Evolutionary conservation across 2,888 invertebrate species (phyloP), one percentile per base, ranked within the genome.

Genomic region (Toxonevra muliebris): DNA sequence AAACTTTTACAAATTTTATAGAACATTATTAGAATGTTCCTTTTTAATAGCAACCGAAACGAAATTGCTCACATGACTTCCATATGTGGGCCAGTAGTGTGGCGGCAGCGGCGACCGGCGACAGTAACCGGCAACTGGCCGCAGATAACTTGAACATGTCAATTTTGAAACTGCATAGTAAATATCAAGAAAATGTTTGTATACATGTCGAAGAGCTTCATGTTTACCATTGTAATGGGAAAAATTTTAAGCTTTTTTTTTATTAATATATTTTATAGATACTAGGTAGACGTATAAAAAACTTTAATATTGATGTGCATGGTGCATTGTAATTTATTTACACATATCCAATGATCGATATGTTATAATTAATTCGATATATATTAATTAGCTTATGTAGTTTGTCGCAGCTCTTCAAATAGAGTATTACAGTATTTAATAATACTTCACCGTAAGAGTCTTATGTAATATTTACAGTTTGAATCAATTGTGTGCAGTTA

Each of bases 81-180:
- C 30, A 30, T 30, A 68, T 68, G 60, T 68, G 61, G 68, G 68
- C 59, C 68, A 68, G 63, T 63, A 60, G 68, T 67, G 62, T 20
- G 30, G 59, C 58, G 41, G 59, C 57, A 41, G 64, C 48, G 20
- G 63, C n/a, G 50, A 54, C 50, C 61, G 48, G 41, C 61, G 40
- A 30, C 61, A 50, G 10, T 48, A n/a, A n/a, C n/a, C n/a, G 48
- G 13, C 48, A 10, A 48, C 15, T 12, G 48, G 48, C 48, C 7
- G 20, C 11, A 20, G 5, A n/a, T 60, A 19, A 45, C 45, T 48
- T 42, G 11, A 19, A 48, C 67, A 52, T 63, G 58, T 54, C 65
- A 42, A 65, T 64, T 19, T n/a, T 15, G 5, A n/a, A n/a, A n/a
- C n/a, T 12, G 15, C 40, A 8, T 40, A n/a, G n/a, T n/a, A n/a